A percentile compares a stretch with the other conserved stretches of the same genome.
Conservation (phyloP, 2,113 vertebrate genomes). For the Percopsis transmontana region DNA sequence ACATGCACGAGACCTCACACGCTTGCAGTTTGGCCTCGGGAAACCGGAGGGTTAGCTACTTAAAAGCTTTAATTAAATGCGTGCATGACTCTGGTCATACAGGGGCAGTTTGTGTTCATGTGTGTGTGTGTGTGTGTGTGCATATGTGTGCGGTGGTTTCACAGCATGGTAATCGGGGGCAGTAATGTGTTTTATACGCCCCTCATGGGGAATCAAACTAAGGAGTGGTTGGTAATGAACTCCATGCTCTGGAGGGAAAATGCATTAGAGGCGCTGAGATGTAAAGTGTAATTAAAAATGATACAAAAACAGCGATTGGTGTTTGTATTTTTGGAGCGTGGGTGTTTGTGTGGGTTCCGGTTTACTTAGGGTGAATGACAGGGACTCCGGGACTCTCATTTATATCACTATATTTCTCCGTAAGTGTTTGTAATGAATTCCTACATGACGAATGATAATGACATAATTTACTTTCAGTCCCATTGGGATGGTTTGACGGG, state of each 20-base stretch:
- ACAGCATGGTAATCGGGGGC: conserved; percentile 74
- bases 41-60: neutral
- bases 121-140: conserved; percentile 16
- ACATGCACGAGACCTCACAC: neutral
- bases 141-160: conserved; percentile 40
- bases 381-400: neutral
- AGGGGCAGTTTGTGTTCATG: neutral
- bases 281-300: conserved; percentile 89
- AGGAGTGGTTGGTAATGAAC: conserved; percentile 88
- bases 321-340: conserved; percentile 38
- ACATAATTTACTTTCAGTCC: conserved; percentile 78
- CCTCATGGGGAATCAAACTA: conserved; percentile 76
- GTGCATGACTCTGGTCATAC: neutral
- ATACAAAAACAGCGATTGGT: conserved; percentile 66
- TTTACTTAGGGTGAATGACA: neutral
- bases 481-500: conserved; percentile 98
- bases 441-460: too few species aligned
- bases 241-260: conserved; percentile 80
- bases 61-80: neutral
- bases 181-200: conserved; percentile 51
- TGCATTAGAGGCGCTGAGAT: conserved; percentile 70
- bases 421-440: too few species aligned
- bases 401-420: too few species aligned
- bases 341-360: conserved; percentile 6
- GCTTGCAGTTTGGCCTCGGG: neutral